Base-by-base conservation (phyloP, 2,888 invertebrate species). In the Monochamus alternatus region DNA sequence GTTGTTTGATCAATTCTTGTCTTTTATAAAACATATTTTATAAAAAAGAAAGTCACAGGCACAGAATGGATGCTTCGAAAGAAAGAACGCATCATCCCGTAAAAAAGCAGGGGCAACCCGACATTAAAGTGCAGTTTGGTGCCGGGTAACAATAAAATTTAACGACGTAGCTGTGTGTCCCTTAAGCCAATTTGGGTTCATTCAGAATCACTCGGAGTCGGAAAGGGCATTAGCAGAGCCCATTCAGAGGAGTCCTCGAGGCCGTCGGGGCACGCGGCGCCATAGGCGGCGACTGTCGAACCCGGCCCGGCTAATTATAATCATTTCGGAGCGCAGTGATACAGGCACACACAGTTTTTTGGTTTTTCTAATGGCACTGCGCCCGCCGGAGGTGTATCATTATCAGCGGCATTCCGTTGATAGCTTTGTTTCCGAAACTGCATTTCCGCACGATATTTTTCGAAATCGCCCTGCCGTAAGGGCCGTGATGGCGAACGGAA, bases 201-300 rank as follows among this genome's bases (percentile, higher is more conserved):
- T 85, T 85, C 81, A 85, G 80, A 83, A 82, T 80, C 83, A 82
- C 79, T 80, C 80, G 77, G 72, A 66, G 75, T 72, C 73, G 73
- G 76, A 80, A 81, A 80, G 82, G 81, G 80, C 82, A 78, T 77
- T 81, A 77, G 75, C 75, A 77, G 77, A 74, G 77, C 76, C 80
- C 83, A 83, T 82, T 83, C 80, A 82, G 79, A 81, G 84, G 83
- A 83, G 82, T 84, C 84, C 84, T 86, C 85, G 86, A 85, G 66
- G 66, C 66, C 52, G 66, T 81, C 82, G 80, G 81, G 82, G 84
- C 83, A 84, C 82, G 83, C 85, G 87, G 88, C 87, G 88, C 87
- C 87, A 86, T 85, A 86, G 87, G 87, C 87, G 87, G 84, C 87
- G 85, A 82, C 87, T 84, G 85, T 83, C 85, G 84, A 85, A 84